Base-by-base conservation (phyloP, 2,888 invertebrate species). In the Cerceris ruficornis region DNA sequence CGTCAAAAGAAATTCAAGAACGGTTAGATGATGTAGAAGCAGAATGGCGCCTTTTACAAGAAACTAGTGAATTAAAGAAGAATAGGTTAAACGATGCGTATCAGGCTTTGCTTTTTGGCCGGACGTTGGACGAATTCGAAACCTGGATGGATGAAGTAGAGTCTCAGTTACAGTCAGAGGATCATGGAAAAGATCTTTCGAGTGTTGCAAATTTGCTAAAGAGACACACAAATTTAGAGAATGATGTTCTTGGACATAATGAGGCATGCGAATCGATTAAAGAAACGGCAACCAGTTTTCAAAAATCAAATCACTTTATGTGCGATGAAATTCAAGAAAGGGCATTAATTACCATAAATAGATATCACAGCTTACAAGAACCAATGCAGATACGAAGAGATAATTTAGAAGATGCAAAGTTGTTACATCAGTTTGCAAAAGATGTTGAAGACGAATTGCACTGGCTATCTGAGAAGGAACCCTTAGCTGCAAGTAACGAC, bases 361-460 rank as follows among this genome's bases (percentile, higher is more conserved):
- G 96, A 60, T 98, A 97, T 91, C 94, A 96, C 13, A 95, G 96
- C 7, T 93, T 99, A 9, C 96, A 96, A 87, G 98, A 98, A 91
- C 98, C 98, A 0, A 96, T 98, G 92, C 97, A 97, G 91, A 98
- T 97, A 80, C 94, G 98, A 0, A 94, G 97, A 52, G 98, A 99
- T 88, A 98, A 98, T 91, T 93, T 99, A 50, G 97, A 98, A 89
- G 98, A 98, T 82, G 97, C 98, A 0, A 95, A 96, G 4, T 93
- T 96, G 59, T 93, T 98, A 81, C 98, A 98, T 90, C 96, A 98
- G 89, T 98, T 98, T 94, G 94, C 96, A 59, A 94, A 98, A 39
- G 99, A 99, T 90, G 96, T 98, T 0, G 97, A 98, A 76, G 98
- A 99, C 90, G 98, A 99, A 92, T 90, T 98, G 68, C 95, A 96